These are phyloP conservation scores for Cepaea hortensis DNA, from an alignment of 2,888 invertebrate species.

Conservation along the genomic window DNA sequence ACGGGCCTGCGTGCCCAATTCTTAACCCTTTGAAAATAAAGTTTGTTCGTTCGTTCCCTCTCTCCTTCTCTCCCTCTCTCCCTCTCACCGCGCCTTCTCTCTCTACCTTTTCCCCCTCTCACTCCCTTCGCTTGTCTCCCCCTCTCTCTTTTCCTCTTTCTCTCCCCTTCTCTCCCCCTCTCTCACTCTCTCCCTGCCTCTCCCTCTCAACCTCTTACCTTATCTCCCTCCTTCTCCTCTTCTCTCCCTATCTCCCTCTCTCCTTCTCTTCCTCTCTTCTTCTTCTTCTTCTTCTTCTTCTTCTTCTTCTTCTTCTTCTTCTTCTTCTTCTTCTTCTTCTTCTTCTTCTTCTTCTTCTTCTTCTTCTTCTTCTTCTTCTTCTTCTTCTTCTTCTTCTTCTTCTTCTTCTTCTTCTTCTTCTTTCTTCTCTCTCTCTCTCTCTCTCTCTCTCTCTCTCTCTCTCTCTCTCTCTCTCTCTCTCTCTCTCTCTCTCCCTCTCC, in stretches of 20 bases:
- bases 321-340: conserved; percentile 7
- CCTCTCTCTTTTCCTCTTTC: too few relatives aligned
- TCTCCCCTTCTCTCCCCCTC: background rate
- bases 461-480: background rate
- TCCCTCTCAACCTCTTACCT: background rate
- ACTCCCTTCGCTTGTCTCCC: background rate
- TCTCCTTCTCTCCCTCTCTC: too few relatives aligned
- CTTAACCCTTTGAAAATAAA: too few relatives aligned
- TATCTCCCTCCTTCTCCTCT: background rate
- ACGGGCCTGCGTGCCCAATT: too few relatives aligned
- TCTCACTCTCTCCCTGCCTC: background rate
- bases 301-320: background rate
- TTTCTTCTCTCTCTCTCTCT: background rate
- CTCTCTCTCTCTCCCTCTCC: background rate
- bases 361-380: conserved; percentile 10
- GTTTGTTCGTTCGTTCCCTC: too few relatives aligned
- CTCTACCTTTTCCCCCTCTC: too few relatives aligned
- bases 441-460: background rate
- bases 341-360: background rate
- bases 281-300: background rate
- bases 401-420: conserved; percentile 1
- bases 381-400: background rate
- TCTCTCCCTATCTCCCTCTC: background rate
- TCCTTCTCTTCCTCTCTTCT: background rate
- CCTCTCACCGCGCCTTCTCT: too few relatives aligned